phyloP scores from a whole-genome alignment of 2,888 invertebrate species.

The Fragum fragum region DNA sequence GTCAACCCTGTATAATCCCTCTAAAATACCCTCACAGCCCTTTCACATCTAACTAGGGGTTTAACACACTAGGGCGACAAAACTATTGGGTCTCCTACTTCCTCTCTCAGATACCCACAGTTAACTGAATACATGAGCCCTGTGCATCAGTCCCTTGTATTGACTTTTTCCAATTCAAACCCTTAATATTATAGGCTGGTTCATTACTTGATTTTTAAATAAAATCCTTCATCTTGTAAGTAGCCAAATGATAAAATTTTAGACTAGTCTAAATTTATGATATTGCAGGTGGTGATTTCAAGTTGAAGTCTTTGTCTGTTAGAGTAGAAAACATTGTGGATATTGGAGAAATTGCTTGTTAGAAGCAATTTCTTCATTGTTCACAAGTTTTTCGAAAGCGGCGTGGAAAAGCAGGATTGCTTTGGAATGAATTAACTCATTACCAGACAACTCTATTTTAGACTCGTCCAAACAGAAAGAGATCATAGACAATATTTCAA shows the following conservation, averaged over 20 bases:
- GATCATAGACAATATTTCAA: too few species aligned
- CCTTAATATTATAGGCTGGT: not conserved
- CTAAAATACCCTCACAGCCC: slow-evolving; percentile 24
- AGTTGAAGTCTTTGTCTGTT: too few species aligned
- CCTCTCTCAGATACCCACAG: slow-evolving; percentile 10
- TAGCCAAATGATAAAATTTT: too few species aligned
- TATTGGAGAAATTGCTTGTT: slow-evolving; percentile 18
- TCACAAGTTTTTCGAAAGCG: slow-evolving; percentile 2
- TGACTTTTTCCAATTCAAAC: slow-evolving; percentile 14
- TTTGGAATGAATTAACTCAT: too few species aligned
- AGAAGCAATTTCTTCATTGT: not conserved
- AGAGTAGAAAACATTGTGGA: slow-evolving; percentile 5
- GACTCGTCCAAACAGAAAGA: too few species aligned
- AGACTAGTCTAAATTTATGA: too few species aligned
- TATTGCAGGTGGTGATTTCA: too few species aligned
- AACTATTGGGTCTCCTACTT: slow-evolving; percentile 2
- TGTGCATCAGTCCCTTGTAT: slow-evolving; percentile 11
- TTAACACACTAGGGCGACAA: slow-evolving; percentile 9
- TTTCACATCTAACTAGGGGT: slow-evolving; percentile 12
- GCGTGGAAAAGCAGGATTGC: too few species aligned
- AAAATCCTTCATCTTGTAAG: too few species aligned
- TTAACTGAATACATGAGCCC: slow-evolving; percentile 12
- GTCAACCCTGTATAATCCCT: slow-evolving; percentile 20
- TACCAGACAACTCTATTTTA: too few species aligned
- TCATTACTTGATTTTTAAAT: too few species aligned